Base-by-base conservation (phyloP, 1,140 invertebrate genomes). In the Telenomus remus region DNA sequence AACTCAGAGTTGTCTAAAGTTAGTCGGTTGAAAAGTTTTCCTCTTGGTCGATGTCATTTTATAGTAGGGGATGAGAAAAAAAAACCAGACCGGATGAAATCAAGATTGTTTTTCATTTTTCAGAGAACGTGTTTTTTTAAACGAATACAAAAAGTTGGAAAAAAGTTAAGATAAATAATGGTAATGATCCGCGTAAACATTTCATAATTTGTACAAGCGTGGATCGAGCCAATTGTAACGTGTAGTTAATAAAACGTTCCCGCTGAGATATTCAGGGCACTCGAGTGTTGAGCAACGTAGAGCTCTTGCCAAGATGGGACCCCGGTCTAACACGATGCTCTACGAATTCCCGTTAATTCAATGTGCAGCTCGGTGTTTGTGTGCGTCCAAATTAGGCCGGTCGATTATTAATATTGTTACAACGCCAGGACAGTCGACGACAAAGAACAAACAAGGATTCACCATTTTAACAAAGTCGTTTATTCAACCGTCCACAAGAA, bases 261-360 rank as follows among this genome's bases (percentile, higher is more conserved):
- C 80, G 82, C 49, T 75, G 79, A 83, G 79, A 84, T 85, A 86
- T 86, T 86, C 83, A 84, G 83, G 82, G 84, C 85, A 81, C 72
- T 79, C 51, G 61, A 71, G 76, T 80, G 80, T 86, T 84, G 79
- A 68, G 83, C 76, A 84, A 84, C 73, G 50, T 80, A 48, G 56
- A 55, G 56, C 63, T 77, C 76, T 82, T 82, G 83, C 82, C 82
- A 84, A 83, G 70, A 83, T 69, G 76, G 76, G 47, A 68, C 51
- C n/a, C 53, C 74, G 50, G 71, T 74, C 63, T 64, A 78, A 78
- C 55, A 66, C 61, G 75, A 34, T 63, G 61, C 55, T 47, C 42
- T 44, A 49, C 44, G 63, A 59, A 47, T 46, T 61, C 66, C 47
- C 43, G 43, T 78, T 64, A 74, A 63, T 80, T 56, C 56, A 59